Evolutionary conservation across 2,888 invertebrate genomes (phyloP).

Genomic region (Toxonevra muliebris): DNA sequence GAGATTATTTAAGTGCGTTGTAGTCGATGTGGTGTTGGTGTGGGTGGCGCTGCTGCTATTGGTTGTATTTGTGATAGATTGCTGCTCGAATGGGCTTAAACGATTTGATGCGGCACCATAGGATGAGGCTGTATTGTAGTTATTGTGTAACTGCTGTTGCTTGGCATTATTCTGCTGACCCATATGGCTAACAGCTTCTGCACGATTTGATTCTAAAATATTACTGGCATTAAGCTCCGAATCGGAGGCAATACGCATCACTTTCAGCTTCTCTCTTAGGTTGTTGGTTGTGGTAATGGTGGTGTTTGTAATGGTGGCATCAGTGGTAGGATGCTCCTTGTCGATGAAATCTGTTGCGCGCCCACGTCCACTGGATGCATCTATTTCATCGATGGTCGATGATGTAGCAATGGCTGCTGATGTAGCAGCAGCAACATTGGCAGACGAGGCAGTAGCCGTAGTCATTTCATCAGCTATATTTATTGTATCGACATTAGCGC

Average conservation of each 20-base stretch:
- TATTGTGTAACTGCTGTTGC: constrained; percentile 16
- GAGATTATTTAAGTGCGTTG: constrained; percentile 57
- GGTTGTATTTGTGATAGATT: constrained; percentile 39
- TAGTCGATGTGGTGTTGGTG: constrained; percentile 34
- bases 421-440: constrained; percentile 30
- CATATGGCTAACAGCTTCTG: constrained; percentile 47
- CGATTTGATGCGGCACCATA: constrained; percentile 59
- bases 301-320: constrained; percentile 29
- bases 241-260: constrained; percentile 56
- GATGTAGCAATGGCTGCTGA: constrained; percentile 17
- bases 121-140: constrained; percentile 32
- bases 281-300: constrained; percentile 21
- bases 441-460: constrained; percentile 36
- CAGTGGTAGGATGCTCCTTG: constrained; percentile 8
- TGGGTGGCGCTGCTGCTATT: background rate
- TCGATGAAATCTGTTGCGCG: constrained; percentile 22
- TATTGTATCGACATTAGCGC: constrained; percentile 35
- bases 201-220: constrained; percentile 39
- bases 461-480: constrained; percentile 35
- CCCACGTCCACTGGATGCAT: constrained; percentile 27
- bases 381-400: constrained; percentile 27
- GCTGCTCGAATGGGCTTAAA: constrained; percentile 57
- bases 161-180: constrained; percentile 32
- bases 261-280: constrained; percentile 52
- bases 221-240: constrained; percentile 58